These are phyloP conservation scores for Chymomyza costata DNA, from an alignment of 1,140 invertebrate genomes.

Conservation along the genomic window DNA sequence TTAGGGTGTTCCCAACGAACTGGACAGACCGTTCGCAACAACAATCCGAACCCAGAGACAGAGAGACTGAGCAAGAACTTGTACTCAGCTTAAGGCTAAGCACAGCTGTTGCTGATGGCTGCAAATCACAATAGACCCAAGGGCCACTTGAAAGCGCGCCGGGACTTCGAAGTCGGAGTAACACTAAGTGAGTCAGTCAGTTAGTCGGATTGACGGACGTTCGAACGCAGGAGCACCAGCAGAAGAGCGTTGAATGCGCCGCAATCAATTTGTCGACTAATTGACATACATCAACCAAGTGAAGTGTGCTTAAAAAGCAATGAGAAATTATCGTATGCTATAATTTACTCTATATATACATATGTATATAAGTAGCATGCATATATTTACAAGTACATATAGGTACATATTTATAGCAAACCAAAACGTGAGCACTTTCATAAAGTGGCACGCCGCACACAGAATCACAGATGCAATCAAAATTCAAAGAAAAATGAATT, in stretches of 20 bases:
- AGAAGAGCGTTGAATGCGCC: slow-evolving; percentile 26
- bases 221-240: slow-evolving; percentile 29
- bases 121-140: too few relatives aligned
- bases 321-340: slow-evolving; percentile 48
- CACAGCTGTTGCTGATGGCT: too few relatives aligned
- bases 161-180: slow-evolving; percentile 25
- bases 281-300: slow-evolving; percentile 57
- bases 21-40: not conserved
- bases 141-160: too few relatives aligned
- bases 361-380: slow-evolving; percentile 42
- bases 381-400: not conserved
- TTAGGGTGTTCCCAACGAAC: slow-evolving; percentile 21
- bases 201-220: slow-evolving; percentile 7
- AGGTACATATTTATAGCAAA: slow-evolving; percentile 15
- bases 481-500: not conserved
- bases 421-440: slow-evolving; percentile 40
- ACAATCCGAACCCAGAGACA: too few relatives aligned
- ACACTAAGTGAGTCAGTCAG: slow-evolving; percentile 5
- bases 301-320: slow-evolving; percentile 52
- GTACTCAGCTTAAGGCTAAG: too few relatives aligned
- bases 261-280: slow-evolving; percentile 66
- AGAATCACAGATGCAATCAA: slow-evolving; percentile 3
- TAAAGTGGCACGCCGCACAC: slow-evolving; percentile 35
- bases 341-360: too few relatives aligned
- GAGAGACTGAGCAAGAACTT: too few relatives aligned